Conservation (phyloP, 2,888 invertebrate genomes). For the Blomia tropicalis region DNA sequence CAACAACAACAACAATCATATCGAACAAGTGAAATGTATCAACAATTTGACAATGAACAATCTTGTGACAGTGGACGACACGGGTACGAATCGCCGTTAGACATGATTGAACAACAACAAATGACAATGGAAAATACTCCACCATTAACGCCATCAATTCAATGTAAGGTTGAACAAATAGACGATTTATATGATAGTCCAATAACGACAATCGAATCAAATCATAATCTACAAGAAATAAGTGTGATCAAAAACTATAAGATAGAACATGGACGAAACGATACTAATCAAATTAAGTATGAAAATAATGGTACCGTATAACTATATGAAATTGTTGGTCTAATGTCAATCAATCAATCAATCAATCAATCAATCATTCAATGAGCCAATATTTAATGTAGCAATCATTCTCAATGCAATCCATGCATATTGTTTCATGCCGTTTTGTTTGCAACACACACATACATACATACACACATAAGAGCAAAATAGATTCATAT, state of each 20-base stretch:
- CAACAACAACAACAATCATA: background rate
- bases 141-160: background rate
- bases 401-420: slow-evolving; percentile 3
- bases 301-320: background rate
- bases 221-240: background rate
- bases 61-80: background rate
- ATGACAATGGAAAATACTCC: background rate
- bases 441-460: too few species aligned
- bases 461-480: too few species aligned
- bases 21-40: background rate
- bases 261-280: background rate
- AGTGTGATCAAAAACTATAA: slow-evolving; percentile 4
- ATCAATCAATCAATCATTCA: slow-evolving; percentile 8
- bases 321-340: too few species aligned
- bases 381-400: background rate
- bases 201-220: background rate
- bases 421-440: too few species aligned
- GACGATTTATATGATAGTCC: background rate
- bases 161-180: background rate
- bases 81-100: background rate
- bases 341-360: background rate
- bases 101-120: background rate
- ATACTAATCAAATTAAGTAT: background rate
- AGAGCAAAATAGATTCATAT: too few species aligned
- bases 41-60: background rate